Evolutionary conservation across 2,888 invertebrate genomes (phyloP), one percentile per base, ranked within the genome.

Genomic region (Zaprionus bogoriensis): DNA sequence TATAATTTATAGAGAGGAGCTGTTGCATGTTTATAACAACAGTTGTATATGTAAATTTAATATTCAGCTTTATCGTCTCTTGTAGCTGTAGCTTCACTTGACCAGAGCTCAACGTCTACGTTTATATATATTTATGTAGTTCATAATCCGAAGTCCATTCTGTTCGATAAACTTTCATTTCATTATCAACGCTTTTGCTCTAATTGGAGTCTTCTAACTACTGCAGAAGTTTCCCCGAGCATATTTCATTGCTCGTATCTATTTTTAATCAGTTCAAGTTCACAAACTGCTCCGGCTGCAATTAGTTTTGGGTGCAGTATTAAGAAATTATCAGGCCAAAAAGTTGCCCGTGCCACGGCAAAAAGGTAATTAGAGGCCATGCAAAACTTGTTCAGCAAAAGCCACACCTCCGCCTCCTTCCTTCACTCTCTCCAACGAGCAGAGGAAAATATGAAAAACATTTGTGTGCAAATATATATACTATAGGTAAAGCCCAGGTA

Each of bases 241-340:
- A 28, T 45, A 17, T 27, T 28, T 27, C 27, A 28, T 38, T 27
- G 14, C n/a, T n/a, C 14, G n/a, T 28, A 20, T 45, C 27, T 28
- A 45, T 45, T 28, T 7, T 14, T 14, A 45, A 28, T 45, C 25
- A 27, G 27, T 23, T 52, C 32, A 51, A 59, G 32, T 39, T 57
- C 42, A 44, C 19, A 41, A 32, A 51, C 20, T 41, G 36, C 27
- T 32, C 7, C 7, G 14, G 9, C 22, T 17, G 41, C 32, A n/a
- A n/a, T n/a, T n/a, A n/a, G n/a, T n/a, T n/a, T n/a, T 38, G 14
- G 28, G 4, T 25, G 25, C 25, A 32, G 70, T 74, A 77, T 77
- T 80, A 80, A 77, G 77, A 80, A 77, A 80, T 77, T 80, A 77
- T 59, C 67, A 57, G 63, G 58, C 57, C 66, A 64, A 67, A 74